These are phyloP conservation scores for Drosophila paulistorum DNA, from an alignment of 1,140 invertebrate species.

Conservation along the genomic window DNA sequence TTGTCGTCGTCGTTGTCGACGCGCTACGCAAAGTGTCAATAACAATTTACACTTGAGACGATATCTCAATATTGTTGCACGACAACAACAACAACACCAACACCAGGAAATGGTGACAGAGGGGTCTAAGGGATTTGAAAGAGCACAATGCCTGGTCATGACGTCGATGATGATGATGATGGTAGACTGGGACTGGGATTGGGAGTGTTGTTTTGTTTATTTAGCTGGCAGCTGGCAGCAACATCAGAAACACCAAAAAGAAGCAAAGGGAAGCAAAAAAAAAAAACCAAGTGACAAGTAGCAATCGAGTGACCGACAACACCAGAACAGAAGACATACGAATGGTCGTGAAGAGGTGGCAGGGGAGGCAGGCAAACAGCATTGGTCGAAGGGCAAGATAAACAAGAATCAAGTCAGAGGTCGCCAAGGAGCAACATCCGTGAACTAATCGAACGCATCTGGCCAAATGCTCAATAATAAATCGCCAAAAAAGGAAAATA, in stretches of 20 bases:
- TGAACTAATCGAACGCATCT: constrained; percentile 13
- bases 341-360: not conserved
- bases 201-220: constrained; percentile 51
- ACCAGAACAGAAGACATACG: constrained; percentile 1
- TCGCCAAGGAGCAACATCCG: constrained; percentile 7
- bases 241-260: not conserved
- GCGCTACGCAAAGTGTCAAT: constrained; percentile 74
- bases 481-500: not conserved
- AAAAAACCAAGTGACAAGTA: constrained; percentile 14
- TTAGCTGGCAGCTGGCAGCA: constrained; percentile 39
- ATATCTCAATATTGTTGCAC: constrained; percentile 78
- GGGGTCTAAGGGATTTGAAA: not conserved
- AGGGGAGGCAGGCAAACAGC: not conserved
- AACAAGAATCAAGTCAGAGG: constrained; percentile 3
- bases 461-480: constrained; percentile 3
- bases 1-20: not conserved
- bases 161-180: constrained; percentile 34
- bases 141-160: constrained; percentile 38
- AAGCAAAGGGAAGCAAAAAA: constrained; percentile 9
- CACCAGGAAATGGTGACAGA: not conserved
- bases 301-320: constrained; percentile 18
- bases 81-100: constrained; percentile 49
- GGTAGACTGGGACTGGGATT: constrained; percentile 11
- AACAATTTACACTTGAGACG: constrained; percentile 80
- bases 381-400: not conserved